Percentiles rank a stretch among this genome's conserved stretches.
phyloP scores from a whole-genome alignment of 1,140 invertebrate species.

The Ceratina japonica region DNA sequence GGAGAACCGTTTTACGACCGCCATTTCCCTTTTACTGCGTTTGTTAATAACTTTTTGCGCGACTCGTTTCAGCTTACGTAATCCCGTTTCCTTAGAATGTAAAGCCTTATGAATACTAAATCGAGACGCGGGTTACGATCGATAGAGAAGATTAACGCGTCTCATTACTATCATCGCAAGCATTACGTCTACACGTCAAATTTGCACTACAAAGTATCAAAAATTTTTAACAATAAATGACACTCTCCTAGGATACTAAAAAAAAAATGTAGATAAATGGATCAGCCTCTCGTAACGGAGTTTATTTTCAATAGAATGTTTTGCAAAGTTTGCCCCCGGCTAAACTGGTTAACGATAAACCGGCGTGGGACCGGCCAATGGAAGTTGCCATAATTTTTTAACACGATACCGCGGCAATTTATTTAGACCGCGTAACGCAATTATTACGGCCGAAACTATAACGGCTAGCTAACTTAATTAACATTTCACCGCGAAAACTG shows the following conservation, averaged over 20 bases:
- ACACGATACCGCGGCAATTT: neutral
- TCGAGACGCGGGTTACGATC: neutral
- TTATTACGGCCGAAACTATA: neutral
- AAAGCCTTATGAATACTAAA: constrained; percentile 40
- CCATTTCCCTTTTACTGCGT: constrained; percentile 16
- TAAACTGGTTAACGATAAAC: neutral
- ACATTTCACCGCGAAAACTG: neutral
- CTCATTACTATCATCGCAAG: neutral
- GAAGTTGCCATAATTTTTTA: neutral
- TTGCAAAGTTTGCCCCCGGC: neutral
- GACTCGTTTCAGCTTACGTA: constrained; percentile 8
- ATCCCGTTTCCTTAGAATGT: neutral
- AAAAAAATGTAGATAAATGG: too few species aligned
- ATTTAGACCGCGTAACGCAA: neutral
- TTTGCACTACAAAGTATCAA: too few species aligned
- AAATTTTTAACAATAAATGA: too few species aligned
- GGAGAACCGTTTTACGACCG: constrained; percentile 3
- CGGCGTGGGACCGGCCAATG: neutral
- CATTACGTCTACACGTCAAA: neutral
- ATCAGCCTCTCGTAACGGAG: too few species aligned
- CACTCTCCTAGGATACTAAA: too few species aligned
- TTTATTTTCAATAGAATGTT: neutral
- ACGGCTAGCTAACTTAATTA: constrained; percentile 6
- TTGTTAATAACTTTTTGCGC: constrained; percentile 41
- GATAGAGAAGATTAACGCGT: constrained; percentile 9